phyloP scores from a whole-genome alignment of 2,113 vertebrate species.

The Neotragus pygmaeus region DNA sequence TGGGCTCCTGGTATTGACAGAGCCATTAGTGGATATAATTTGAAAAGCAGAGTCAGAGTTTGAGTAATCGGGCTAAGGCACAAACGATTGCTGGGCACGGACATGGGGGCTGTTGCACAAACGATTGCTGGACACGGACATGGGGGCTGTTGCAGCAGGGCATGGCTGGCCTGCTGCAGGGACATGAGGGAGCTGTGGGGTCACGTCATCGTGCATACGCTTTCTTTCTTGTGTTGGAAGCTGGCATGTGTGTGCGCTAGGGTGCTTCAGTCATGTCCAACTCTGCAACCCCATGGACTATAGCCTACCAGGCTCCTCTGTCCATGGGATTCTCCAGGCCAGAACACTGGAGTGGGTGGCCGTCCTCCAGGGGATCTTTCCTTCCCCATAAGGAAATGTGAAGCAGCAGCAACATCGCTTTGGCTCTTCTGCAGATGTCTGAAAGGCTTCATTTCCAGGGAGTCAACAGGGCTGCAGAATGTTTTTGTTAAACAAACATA shows the following conservation, averaged over 20 bases:
- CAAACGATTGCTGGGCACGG: not conserved
- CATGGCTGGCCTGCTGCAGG: not conserved
- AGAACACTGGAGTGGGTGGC: not conserved
- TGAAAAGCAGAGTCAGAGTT: constrained; percentile 40
- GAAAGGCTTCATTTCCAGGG: constrained; percentile 15
- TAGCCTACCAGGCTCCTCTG: not conserved
- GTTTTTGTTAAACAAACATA: constrained; percentile 48
- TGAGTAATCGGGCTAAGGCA: constrained; percentile 36
- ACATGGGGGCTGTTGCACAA: no score
- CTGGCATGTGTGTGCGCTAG: not conserved
- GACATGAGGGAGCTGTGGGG: accelerated
- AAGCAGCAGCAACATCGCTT: not conserved
- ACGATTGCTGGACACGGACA: no score
- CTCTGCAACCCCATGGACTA: not conserved
- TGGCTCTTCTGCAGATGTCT: not conserved
- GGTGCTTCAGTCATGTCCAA: not conserved
- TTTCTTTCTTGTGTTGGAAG: not conserved
- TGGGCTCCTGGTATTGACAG: constrained; percentile 20
- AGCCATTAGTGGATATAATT: constrained; percentile 42
- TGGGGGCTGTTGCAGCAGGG: not conserved
- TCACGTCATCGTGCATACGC: accelerated
- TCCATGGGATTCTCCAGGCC: not conserved
- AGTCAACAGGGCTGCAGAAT: not conserved
- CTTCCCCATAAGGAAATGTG: not conserved
- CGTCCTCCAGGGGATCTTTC: not conserved